Percentiles rank a stretch among this genome's conserved stretches.
Conservation (phyloP, 2,113 vertebrate species). For the Pao palembangensis region DNA sequence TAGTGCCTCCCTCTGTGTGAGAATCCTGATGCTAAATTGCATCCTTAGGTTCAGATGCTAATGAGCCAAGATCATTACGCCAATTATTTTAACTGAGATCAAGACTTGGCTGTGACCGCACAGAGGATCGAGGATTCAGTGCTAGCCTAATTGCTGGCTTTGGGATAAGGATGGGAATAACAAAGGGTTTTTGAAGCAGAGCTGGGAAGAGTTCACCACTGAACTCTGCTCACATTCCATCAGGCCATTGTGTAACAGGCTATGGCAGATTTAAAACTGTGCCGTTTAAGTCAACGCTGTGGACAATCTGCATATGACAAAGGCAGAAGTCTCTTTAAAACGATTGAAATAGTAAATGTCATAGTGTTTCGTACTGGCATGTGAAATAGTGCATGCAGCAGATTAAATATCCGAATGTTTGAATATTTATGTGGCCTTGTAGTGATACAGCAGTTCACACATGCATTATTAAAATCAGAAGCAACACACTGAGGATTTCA, state of each 20-base stretch:
- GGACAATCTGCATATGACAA: neutral
- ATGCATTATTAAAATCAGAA: too few species aligned
- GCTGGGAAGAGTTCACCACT: slow-evolving; percentile 32
- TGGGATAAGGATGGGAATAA: slow-evolving; percentile 46
- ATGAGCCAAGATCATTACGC: slow-evolving; percentile 69
- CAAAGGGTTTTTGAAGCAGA: slow-evolving; percentile 56
- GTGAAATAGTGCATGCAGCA: too few species aligned
- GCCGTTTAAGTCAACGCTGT: slow-evolving; percentile 15
- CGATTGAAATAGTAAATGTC: too few species aligned
- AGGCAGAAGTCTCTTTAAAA: too few species aligned
- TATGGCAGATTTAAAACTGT: slow-evolving; percentile 6
- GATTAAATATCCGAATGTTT: too few species aligned
- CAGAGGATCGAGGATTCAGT: slow-evolving; percentile 47
- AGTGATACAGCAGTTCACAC: too few species aligned
- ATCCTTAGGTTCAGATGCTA: slow-evolving; percentile 55
- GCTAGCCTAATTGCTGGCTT: slow-evolving; percentile 61
- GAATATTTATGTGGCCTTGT: too few species aligned
- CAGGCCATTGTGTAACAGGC: slow-evolving; percentile 36
- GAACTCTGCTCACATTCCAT: slow-evolving; percentile 48
- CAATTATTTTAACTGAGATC: slow-evolving; percentile 73
- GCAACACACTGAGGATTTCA: too few species aligned
- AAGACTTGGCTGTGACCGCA: slow-evolving; percentile 62
- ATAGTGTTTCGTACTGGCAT: too few species aligned
- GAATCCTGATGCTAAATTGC: slow-evolving; percentile 44
- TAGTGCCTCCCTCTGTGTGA: slow-evolving; percentile 36